phyloP scores from a whole-genome alignment of 2,113 vertebrate species.

The Periophthalmus modestus region DNA sequence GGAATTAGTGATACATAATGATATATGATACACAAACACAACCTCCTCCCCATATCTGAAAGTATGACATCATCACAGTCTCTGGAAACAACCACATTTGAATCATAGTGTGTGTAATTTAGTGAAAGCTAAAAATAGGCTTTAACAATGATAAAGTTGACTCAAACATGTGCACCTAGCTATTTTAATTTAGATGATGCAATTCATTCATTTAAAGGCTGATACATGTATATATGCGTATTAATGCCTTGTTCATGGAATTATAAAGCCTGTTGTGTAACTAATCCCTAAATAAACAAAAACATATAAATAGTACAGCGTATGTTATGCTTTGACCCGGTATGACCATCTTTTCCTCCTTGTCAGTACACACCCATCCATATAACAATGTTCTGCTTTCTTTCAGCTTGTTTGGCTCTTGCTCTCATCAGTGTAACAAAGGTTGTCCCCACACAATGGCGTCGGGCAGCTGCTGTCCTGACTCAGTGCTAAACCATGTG shows the following conservation, averaged over 20 bases:
- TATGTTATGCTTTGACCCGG: background rate
- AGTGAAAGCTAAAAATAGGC: background rate
- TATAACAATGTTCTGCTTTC: slow-evolving; percentile 27
- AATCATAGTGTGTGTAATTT: background rate
- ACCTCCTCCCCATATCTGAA: no score
- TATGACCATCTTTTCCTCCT: background rate
- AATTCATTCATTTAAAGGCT: background rate
- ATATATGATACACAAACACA: background rate
- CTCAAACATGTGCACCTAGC: background rate
- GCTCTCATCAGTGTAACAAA: slow-evolving; percentile 48
- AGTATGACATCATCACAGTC: no score
- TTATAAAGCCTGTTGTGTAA: background rate
- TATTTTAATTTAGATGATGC: background rate
- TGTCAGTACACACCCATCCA: background rate
- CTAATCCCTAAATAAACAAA: background rate
- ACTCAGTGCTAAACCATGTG: slow-evolving; percentile 51
- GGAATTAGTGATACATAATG: background rate
- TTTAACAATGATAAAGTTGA: background rate
- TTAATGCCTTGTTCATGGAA: background rate
- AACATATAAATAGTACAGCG: background rate
- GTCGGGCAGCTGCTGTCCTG: slow-evolving; percentile 56
- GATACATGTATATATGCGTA: background rate
- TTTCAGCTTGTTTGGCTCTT: slow-evolving; percentile 40
- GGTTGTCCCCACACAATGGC: slow-evolving; percentile 60
- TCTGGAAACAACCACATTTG: no score